A percentile compares a stretch with the other conserved stretches of the same genome.
Conservation (phyloP, 2,888 invertebrate genomes). For the Diabrotica balteata region DNA sequence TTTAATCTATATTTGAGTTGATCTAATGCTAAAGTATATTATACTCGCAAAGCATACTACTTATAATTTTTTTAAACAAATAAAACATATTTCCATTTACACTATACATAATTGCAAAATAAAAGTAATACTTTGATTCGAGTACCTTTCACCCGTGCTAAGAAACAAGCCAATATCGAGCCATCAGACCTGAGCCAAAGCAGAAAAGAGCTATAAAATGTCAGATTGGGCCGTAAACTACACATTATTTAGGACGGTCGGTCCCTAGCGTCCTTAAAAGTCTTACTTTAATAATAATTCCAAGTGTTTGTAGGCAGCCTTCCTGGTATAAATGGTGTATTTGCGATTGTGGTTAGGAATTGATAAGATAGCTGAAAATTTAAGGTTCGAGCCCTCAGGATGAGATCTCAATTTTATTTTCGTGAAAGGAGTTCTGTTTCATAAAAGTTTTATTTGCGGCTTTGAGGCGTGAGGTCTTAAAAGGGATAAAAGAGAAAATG, state of each 20-base stretch:
- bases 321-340: slow-evolving; percentile 16
- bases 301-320: slow-evolving; percentile 16
- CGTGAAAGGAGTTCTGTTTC: not conserved
- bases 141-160: not conserved
- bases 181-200: slow-evolving; percentile 3
- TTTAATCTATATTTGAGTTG: too few relatives aligned
- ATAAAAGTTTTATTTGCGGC: not conserved
- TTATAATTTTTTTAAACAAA: too few relatives aligned
- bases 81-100: too few relatives aligned
- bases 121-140: too few relatives aligned
- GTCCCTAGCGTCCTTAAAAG: slow-evolving; percentile 24
- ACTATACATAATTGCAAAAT: too few relatives aligned
- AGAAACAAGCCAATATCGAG: slow-evolving; percentile 17
- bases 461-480: not conserved
- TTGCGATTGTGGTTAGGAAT: slow-evolving; percentile 13
- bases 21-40: too few relatives aligned
- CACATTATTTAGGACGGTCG: slow-evolving; percentile 35
- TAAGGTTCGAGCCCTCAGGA: not conserved
- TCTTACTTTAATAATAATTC: slow-evolving; percentile 34
- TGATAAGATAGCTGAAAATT: not conserved
- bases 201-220: slow-evolving; percentile 28
- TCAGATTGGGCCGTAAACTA: slow-evolving; percentile 36
- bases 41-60: too few relatives aligned
- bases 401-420: too few relatives aligned
- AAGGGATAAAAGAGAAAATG: too few relatives aligned